phyloP scores from a whole-genome alignment of 2,888 invertebrate species.

The Pyrrhosoma nymphula region DNA sequence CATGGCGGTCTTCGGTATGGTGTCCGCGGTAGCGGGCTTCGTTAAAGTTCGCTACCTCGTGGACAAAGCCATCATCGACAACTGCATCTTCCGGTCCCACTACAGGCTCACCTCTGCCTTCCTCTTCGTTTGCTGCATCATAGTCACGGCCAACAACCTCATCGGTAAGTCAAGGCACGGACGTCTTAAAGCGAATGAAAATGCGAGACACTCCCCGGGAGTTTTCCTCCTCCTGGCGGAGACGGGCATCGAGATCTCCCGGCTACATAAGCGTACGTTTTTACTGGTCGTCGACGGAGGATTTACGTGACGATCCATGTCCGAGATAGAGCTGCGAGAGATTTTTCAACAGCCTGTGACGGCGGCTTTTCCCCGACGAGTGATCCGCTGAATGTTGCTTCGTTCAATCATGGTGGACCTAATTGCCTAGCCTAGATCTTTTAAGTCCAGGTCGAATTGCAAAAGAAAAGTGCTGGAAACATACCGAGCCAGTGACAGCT shows the following conservation, averaged over 20 bases:
- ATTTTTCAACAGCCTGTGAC: not conserved
- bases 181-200: not conserved
- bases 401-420: not conserved
- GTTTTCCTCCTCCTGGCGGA: not conserved
- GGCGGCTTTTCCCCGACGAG: not conserved
- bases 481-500: not conserved
- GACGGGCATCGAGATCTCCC: conserved; percentile 30
- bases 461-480: not conserved
- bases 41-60: conserved; percentile 93
- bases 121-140: conserved; percentile 91
- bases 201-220: not conserved
- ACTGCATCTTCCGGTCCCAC: conserved; percentile 93
- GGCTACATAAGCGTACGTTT: not conserved
- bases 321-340: not conserved
- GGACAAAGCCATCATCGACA: conserved; percentile 94
- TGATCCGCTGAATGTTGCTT: not conserved
- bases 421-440: not conserved
- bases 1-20: conserved; percentile 91
- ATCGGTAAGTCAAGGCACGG: conserved; percentile 84
- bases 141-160: conserved; percentile 93
- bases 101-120: conserved; percentile 93
- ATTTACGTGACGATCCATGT: conserved; percentile 32
- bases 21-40: conserved; percentile 93
- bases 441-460: not conserved
- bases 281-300: not conserved